Evolutionary conservation across 2,797 vertebrate genomes (phyloP).

Genomic region (Sebastes itinus): DNA sequence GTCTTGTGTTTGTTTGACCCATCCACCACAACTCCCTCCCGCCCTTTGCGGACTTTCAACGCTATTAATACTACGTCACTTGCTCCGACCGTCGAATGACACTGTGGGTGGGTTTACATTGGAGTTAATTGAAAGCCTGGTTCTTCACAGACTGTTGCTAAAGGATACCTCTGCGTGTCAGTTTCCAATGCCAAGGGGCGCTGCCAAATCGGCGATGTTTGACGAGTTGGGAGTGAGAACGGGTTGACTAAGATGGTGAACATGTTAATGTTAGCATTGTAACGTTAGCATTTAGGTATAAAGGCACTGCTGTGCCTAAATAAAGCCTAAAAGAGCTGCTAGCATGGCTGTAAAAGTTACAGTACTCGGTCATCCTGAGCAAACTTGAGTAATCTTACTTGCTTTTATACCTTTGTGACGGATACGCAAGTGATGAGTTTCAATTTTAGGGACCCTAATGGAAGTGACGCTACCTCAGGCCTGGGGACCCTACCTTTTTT

Average conservation of each 20-base stretch:
- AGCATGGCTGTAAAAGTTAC: not conserved
- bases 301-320: not conserved
- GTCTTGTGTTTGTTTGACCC: no score
- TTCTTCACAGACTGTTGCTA: no score
- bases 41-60: no score
- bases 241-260: not conserved
- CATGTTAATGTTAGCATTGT: not conserved
- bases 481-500: not conserved
- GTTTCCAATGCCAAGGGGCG: no score
- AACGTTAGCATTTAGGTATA: not conserved
- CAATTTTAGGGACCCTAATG: not conserved
- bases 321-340: not conserved
- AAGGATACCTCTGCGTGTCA: no score
- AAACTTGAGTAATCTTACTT: not conserved
- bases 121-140: no score
- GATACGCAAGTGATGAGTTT: not conserved
- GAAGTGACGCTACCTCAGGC: not conserved
- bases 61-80: no score
- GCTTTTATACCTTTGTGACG: not conserved
- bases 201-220: no score
- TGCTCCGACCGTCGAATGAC: no score
- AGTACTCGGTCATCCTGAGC: not conserved
- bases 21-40: no score
- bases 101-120: no score
- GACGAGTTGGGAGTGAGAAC: no score